A percentile compares a stretch with the other conserved stretches of the same genome.
These are phyloP conservation scores for Drosophila paranaensis DNA, from an alignment of 2,888 invertebrate species.

Conservation along the genomic window DNA sequence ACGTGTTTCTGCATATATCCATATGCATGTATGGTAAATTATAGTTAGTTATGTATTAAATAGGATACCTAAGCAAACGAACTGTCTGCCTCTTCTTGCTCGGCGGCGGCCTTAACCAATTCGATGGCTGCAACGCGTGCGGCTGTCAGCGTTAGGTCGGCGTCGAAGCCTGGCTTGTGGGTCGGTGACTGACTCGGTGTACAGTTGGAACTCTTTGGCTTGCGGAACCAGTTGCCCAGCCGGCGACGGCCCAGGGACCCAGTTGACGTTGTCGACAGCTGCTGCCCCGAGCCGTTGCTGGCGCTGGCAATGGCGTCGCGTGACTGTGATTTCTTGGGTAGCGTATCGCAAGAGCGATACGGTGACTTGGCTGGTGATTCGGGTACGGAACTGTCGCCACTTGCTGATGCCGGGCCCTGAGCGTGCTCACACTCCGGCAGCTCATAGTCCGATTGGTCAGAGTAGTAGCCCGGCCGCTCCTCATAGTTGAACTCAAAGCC, in stretches of 20 bases:
- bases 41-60: conserved; percentile 11
- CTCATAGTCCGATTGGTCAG: conserved; percentile 83
- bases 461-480: conserved; percentile 83
- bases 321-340: conserved; percentile 76
- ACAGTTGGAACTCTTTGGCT: conserved; percentile 84
- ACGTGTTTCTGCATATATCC: conserved; percentile 18
- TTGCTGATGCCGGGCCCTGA: conserved; percentile 57
- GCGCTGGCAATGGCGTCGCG: conserved; percentile 57
- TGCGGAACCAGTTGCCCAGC: conserved; percentile 85
- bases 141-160: conserved; percentile 66
- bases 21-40: conserved; percentile 24
- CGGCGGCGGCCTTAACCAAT: conserved; percentile 56
- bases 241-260: conserved; percentile 84
- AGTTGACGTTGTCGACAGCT: conserved; percentile 64
- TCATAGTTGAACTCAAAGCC: conserved; percentile 80
- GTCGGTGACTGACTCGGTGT: conserved; percentile 85
- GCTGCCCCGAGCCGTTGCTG: conserved; percentile 53
- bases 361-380: conserved; percentile 81
- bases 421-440: conserved; percentile 71
- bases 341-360: conserved; percentile 77
- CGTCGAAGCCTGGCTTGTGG: conserved; percentile 80
- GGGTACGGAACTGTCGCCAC: conserved; percentile 79
- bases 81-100: conserved; percentile 44
- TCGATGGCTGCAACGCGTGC: conserved; percentile 70
- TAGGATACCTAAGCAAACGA: conserved; percentile 46